Percentiles rank a stretch among this genome's conserved stretches.
phyloP scores from a whole-genome alignment of 2,888 invertebrate genomes.

The Stenurella melanura region DNA sequence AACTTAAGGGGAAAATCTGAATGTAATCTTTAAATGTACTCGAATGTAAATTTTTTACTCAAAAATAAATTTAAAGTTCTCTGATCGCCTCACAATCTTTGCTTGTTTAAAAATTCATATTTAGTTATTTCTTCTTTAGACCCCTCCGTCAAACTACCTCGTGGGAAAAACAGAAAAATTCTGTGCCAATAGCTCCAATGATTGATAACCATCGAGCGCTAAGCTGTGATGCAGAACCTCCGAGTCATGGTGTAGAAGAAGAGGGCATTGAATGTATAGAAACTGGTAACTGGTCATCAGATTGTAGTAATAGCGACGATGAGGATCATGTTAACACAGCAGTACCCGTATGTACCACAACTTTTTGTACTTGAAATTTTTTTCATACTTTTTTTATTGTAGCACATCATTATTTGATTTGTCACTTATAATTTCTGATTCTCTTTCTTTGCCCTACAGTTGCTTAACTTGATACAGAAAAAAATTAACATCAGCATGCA shows the following conservation, averaged over 20 bases:
- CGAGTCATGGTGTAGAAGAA: slow-evolving; percentile 64
- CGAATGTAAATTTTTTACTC: too few species aligned
- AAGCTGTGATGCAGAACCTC: slow-evolving; percentile 72
- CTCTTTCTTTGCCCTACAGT: neutral
- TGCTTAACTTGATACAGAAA: neutral
- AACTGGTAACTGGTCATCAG: slow-evolving; percentile 91
- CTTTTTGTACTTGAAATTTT: neutral
- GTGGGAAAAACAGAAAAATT: slow-evolving; percentile 78
- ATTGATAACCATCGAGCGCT: slow-evolving; percentile 63
- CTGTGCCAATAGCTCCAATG: slow-evolving; percentile 62
- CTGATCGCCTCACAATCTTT: too few species aligned
- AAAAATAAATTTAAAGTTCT: too few species aligned
- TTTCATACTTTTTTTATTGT: slow-evolving; percentile 6
- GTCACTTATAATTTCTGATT: neutral
- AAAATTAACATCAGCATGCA: neutral
- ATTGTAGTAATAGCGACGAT: slow-evolving; percentile 93
- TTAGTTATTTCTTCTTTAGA: slow-evolving; percentile 70
- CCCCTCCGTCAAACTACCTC: slow-evolving; percentile 86
- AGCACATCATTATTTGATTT: neutral
- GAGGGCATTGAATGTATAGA: slow-evolving; percentile 77
- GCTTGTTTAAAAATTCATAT: too few species aligned
- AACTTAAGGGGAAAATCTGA: too few species aligned
- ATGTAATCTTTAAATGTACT: too few species aligned
- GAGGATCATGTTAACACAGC: slow-evolving; percentile 76
- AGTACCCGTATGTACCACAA: slow-evolving; percentile 56